A percentile compares a stretch with the other conserved stretches of the same genome.
Evolutionary conservation across 2,797 vertebrate genomes (phyloP).

Genomic region (Thalassophryne amazonica): DNA sequence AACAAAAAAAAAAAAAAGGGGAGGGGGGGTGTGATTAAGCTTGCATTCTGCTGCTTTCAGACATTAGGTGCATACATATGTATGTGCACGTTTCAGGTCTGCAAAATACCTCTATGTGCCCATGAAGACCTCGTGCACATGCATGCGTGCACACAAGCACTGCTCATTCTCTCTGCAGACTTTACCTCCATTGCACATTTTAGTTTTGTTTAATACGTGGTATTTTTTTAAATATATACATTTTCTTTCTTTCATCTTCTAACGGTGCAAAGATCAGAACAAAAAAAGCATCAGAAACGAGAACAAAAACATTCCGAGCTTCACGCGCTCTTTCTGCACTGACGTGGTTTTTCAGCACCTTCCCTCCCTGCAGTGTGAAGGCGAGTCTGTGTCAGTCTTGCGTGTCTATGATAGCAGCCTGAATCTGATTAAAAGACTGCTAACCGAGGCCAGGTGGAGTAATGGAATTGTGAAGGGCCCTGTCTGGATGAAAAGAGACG

Average conservation of each 20-base stretch:
- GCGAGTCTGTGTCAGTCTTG: constrained; percentile 39
- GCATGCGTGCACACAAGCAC: constrained; percentile 1
- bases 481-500: constrained; percentile 60
- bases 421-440: constrained; percentile 70
- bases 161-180: constrained; percentile 11
- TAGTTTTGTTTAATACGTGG: constrained; percentile 57
- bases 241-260: constrained; percentile 51
- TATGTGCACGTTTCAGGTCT: constrained; percentile 4
- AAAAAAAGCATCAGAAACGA: constrained; percentile 45
- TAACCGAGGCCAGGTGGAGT: constrained; percentile 72
- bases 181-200: constrained; percentile 54
- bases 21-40: too few relatives aligned
- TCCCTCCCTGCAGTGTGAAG: constrained; percentile 50
- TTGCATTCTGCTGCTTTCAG: too few relatives aligned
- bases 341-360: constrained; percentile 55
- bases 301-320: constrained; percentile 36
- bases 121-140: not conserved
- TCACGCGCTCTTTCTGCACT: constrained; percentile 22
- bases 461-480: constrained; percentile 69
- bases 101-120: not conserved
- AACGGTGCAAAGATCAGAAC: constrained; percentile 45
- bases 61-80: constrained; percentile 33
- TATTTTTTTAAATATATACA: too few relatives aligned
- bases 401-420: constrained; percentile 49
- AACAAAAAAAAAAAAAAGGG: too few relatives aligned